phyloP scores from a whole-genome alignment of 2,797 vertebrate species.

The Acipenser oxyrinchus region DNA sequence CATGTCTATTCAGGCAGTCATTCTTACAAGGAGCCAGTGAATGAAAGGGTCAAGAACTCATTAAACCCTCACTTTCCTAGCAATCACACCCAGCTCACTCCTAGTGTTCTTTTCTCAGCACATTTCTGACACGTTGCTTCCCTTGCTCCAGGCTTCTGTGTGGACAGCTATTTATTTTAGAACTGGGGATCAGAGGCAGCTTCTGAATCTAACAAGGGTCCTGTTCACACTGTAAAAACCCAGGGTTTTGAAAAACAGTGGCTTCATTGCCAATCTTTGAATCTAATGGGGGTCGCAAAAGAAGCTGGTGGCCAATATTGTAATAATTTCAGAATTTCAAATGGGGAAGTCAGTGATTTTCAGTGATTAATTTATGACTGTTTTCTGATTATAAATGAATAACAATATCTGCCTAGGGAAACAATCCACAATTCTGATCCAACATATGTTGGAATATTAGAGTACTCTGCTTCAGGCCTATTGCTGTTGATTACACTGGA shows the following conservation, averaged over 20 bases:
- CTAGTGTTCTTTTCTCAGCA: conserved; percentile 25
- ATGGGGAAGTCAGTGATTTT: no score
- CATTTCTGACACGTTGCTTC: conserved; percentile 30
- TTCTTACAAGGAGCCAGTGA: conserved; percentile 28
- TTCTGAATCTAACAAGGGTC: not conserved
- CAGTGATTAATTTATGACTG: no score
- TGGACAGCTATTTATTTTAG: conserved; percentile 1
- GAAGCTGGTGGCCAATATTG: no score
- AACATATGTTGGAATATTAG: no score
- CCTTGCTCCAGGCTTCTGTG: not conserved
- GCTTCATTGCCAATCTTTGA: not conserved
- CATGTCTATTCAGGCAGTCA: conserved; percentile 22
- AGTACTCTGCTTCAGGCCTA: no score
- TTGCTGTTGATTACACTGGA: no score
- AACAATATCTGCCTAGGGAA: no score
- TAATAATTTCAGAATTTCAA: no score
- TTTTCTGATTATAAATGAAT: no score
- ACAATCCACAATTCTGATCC: no score
- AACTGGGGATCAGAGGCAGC: not conserved
- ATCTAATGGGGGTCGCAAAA: no score
- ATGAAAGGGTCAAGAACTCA: conserved; percentile 33
- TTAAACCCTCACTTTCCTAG: conserved; percentile 36
- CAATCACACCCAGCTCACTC: conserved; percentile 32
- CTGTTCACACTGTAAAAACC: not conserved
- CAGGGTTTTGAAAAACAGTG: conserved; percentile 1